Base-by-base conservation (phyloP, 2,888 invertebrate species). In the Arctia plantaginis region DNA sequence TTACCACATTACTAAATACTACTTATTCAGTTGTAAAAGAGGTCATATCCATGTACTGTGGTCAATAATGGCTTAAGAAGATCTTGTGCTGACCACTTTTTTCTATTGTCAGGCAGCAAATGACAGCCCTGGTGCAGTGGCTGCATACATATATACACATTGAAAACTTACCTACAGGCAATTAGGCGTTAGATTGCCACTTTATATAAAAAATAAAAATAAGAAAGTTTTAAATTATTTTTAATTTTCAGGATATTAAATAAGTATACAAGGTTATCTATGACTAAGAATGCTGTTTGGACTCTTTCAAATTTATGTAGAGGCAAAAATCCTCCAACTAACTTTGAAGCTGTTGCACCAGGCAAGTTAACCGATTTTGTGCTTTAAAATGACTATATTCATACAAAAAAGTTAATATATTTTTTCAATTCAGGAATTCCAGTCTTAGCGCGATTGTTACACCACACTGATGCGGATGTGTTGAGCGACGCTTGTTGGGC, bases 231-330 rank as follows among this genome's bases (percentile, higher is more conserved):
- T 10, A 10, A 27, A 23, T 71, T 47, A 6, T 39, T 39, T 70
- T 62, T 64, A 71, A 71, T 79, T 94, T 95, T 73, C 93, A 98
- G 99, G 89, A 97, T 99, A 78, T 94, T 99, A 85, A 97, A 98
- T 87, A 98, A 98, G 93, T 97, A 97, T 76, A 97, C 97, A 71
- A 97, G 98, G 82, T 93, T 99, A 83, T 98, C 98, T 23, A 98
- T 99, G 98, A 98, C 98, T 39, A 97, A 99, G 82, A 99, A 99
- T 95, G 99, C 98, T n/a, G 99, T 99, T 2, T 99, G 99, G 99
- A 98, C 99, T 66, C 95, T 99, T 78, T 99, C 99, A 66, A 99
- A 99, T 96, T 96, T 99, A 82, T 99, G 99, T 92, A 97, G 99
- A 89, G 99, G 99, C 73, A 99, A 99, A 96, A 99, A 98, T 94